A percentile compares a stretch with the other conserved stretches of the same genome.
Evolutionary conservation across 2,888 invertebrate genomes (phyloP).

Genomic region (Cheilosia scutellata): DNA sequence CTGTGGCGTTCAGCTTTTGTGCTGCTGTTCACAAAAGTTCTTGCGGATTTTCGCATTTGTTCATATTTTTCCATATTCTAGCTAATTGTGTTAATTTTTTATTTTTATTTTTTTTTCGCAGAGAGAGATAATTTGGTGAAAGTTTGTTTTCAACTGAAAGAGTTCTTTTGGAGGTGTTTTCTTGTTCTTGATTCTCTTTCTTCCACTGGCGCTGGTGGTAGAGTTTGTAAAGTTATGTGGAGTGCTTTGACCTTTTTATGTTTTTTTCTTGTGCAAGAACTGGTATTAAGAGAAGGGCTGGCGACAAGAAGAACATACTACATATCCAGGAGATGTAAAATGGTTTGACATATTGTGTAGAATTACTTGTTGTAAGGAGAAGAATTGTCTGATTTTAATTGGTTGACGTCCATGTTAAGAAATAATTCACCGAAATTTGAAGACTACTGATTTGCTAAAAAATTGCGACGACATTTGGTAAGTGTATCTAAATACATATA

Average conservation of each 20-base stretch:
- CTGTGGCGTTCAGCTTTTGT: slow-evolving; percentile 26
- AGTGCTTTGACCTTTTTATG: slow-evolving; percentile 72
- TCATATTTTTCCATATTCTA: slow-evolving; percentile 29
- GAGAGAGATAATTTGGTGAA: slow-evolving; percentile 74
- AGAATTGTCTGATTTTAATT: too few relatives aligned
- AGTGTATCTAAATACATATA: too few relatives aligned
- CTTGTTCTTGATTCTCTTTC: slow-evolving; percentile 46
- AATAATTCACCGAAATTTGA: too few relatives aligned
- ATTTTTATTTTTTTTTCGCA: slow-evolving; percentile 30
- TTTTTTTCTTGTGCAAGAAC: slow-evolving; percentile 31
- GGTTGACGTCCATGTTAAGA: too few relatives aligned
- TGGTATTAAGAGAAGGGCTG: slow-evolving; percentile 31
- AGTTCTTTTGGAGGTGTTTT: slow-evolving; percentile 58
- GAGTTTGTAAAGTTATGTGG: slow-evolving; percentile 36
- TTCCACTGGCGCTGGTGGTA: slow-evolving; percentile 2
- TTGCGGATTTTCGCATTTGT: slow-evolving; percentile 5
- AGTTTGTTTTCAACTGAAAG: slow-evolving; percentile 64
- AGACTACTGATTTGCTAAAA: too few relatives aligned
- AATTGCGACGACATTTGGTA: too few relatives aligned
- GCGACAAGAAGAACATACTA: background rate
- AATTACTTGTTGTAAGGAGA: background rate
- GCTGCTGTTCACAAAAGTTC: slow-evolving; percentile 22
- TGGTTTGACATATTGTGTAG: background rate
- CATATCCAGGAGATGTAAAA: background rate
- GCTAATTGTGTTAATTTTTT: slow-evolving; percentile 51